Percentiles rank a stretch among this genome's conserved stretches.
These are phyloP conservation scores for Pongo abelii DNA, from an alignment of 2,113 vertebrate species.

Conservation along the genomic window DNA sequence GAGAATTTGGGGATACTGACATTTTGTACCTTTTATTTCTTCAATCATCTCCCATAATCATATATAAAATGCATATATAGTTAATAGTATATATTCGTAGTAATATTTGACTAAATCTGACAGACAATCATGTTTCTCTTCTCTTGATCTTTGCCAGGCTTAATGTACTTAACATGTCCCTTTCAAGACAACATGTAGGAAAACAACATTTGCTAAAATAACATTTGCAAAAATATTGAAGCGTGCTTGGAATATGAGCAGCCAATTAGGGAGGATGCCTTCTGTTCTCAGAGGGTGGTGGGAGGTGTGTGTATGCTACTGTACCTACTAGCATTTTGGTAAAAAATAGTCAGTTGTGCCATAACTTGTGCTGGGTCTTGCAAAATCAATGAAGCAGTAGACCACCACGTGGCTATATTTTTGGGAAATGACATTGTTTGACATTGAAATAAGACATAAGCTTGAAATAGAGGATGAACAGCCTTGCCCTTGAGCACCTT, in stretches of 20 bases:
- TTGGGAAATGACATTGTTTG: neutral
- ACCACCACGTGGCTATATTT: neutral
- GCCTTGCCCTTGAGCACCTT: neutral
- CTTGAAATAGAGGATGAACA: neutral
- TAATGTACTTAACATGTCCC: neutral
- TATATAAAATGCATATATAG: neutral
- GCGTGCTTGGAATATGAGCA: neutral
- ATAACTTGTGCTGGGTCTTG: neutral
- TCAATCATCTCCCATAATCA: neutral
- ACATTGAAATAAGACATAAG: neutral
- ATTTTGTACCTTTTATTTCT: neutral
- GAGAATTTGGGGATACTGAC: neutral
- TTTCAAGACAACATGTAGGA: neutral
- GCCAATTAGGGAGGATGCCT: neutral
- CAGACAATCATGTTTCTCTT: neutral
- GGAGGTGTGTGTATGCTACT: neutral
- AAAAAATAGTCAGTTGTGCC: neutral
- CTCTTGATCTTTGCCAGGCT: neutral
- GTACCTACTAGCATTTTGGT: neutral
- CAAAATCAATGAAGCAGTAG: neutral
- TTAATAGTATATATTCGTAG: neutral
- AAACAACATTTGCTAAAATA: neutral
- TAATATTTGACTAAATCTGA: neutral
- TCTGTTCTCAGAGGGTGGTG: neutral
- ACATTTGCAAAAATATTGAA: neutral